Base-by-base conservation (phyloP, 2,888 invertebrate genomes). In the Trisateles emortualis region DNA sequence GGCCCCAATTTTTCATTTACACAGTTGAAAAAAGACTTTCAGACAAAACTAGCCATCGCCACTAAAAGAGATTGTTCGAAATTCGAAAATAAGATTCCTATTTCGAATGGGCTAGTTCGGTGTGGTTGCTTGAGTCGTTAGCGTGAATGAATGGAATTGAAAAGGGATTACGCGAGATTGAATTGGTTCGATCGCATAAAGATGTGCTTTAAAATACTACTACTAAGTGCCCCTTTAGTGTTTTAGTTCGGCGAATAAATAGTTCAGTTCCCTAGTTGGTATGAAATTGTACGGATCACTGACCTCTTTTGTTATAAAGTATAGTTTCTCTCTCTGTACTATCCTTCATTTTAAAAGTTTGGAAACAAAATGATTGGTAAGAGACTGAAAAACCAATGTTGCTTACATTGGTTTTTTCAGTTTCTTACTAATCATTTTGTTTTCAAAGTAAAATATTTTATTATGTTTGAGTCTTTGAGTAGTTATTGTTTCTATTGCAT, bases 101-200 rank as follows among this genome's bases (percentile, higher is more conserved):
- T 40, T 51, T 39, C 44, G 24, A 67, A 50, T 29, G 26, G 11
- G 19, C 10, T 17, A 51, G 44, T 49, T 33, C 26, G 26, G 36
- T 54, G 53, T 30, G 57, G 51, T 56, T 16, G 32, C 41, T 46
- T 43, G 33, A 64, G 46, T 62, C 57, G 44, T 64, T 68, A 68
- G 54, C 24, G 41, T 16, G 51, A 57, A 68, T 57, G 61, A 62
- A 68, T 64, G 51, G 42, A 49, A 55, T 57, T 32, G 33, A 40
- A 35, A 19, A 38, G 42, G 53, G 60, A 68, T 68, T 56, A 61
- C 32, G 16, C 17, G 35, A 40, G 52, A 67, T 67, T 59, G 48
- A 57, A 57, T 61, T 43, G 59, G 52, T 39, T 52, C 40, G 33
- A 62, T 52, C 62, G 62, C 43, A 53, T 59, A 50, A 53, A 68